Percentiles rank a stretch among this genome's conserved stretches.
Evolutionary conservation across 1,140 invertebrate genomes (phyloP).

Genomic region (Macrobrachium rosenbergii): DNA sequence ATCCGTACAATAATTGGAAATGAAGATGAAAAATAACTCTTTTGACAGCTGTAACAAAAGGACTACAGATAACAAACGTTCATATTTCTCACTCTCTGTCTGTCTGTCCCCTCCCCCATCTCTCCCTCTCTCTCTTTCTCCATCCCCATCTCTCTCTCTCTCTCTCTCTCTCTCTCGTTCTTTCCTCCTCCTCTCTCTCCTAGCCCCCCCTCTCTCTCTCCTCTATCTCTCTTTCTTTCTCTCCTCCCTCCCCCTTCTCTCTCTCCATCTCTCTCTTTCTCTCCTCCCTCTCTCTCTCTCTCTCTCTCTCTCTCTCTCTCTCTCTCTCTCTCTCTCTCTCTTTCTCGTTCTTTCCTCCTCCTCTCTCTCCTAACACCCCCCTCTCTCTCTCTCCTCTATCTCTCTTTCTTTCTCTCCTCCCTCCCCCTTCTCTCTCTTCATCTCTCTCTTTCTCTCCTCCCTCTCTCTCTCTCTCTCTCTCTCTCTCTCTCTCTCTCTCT

Average conservation of each 20-base stretch:
- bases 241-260: background rate
- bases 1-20: no score
- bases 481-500: background rate
- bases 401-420: background rate
- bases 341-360: background rate
- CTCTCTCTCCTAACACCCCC: background rate
- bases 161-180: background rate
- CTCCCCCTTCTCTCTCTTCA: background rate
- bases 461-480: background rate
- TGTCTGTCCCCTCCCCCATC: background rate
- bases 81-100: no score
- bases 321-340: conserved; percentile 17
- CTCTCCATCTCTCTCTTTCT: background rate
- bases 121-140: conserved; percentile 2
- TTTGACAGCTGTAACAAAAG: no score
- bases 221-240: background rate
- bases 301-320: conserved; percentile 7
- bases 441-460: background rate
- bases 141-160: background rate
- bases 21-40: no score
- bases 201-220: background rate
- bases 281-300: background rate
- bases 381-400: background rate
- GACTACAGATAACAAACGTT: no score
- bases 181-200: background rate